phyloP scores from a whole-genome alignment of 2,888 invertebrate genomes.

The Cheiracanthium punctorium region DNA sequence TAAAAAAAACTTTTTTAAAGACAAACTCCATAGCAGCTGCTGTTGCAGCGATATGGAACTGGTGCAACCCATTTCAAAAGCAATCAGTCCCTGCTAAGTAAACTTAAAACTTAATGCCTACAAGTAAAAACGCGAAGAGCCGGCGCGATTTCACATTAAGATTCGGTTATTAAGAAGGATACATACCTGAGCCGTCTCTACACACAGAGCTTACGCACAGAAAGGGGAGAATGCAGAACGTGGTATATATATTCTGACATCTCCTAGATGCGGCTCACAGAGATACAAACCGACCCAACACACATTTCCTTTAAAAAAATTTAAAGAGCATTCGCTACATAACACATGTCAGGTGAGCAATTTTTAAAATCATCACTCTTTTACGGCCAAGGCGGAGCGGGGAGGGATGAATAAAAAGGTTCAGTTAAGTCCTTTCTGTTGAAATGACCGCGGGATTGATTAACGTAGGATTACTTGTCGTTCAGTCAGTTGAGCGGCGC shows the following conservation, averaged over 20 bases:
- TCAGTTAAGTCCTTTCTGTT: too few relatives aligned
- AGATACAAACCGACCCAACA: slow-evolving; percentile 34
- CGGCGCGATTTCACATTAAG: not conserved
- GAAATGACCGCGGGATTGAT: too few relatives aligned
- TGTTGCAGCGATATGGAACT: too few relatives aligned
- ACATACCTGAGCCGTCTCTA: slow-evolving; percentile 48
- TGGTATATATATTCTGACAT: slow-evolving; percentile 44
- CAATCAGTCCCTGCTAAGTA: too few relatives aligned
- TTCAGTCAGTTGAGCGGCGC: too few relatives aligned
- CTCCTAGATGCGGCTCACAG: slow-evolving; percentile 49
- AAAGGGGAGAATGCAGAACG: slow-evolving; percentile 49
- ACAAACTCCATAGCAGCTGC: too few relatives aligned
- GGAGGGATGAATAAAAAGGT: too few relatives aligned
- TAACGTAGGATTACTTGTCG: too few relatives aligned
- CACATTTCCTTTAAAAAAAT: slow-evolving; percentile 61
- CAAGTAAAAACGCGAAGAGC: too few relatives aligned
- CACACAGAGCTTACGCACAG: slow-evolving; percentile 18
- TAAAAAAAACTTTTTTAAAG: too few relatives aligned
- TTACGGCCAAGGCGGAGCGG: not conserved
- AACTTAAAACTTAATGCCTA: too few relatives aligned
- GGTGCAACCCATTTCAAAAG: too few relatives aligned
- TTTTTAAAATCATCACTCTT: not conserved
- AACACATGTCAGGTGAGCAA: slow-evolving; percentile 18
- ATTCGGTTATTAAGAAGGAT: slow-evolving; percentile 23
- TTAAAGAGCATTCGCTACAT: slow-evolving; percentile 67